These are phyloP conservation scores for Synergus itoensis DNA, from an alignment of 2,888 invertebrate genomes.

Conservation along the genomic window DNA sequence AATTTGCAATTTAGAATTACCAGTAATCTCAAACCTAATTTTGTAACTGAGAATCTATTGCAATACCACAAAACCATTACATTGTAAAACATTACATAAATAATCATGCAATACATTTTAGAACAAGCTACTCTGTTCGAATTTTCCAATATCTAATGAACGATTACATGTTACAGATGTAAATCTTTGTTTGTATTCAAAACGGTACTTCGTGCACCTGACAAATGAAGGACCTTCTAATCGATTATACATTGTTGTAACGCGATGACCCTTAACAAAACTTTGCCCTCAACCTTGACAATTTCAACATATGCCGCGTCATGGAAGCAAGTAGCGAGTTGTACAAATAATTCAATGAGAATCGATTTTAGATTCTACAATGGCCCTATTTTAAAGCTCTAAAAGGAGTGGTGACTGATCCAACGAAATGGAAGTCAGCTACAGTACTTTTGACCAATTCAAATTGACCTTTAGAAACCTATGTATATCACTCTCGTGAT, in stretches of 20 bases:
- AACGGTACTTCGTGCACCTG: slow-evolving; percentile 2
- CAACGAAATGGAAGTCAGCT: not conserved
- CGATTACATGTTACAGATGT: not conserved
- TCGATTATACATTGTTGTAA: not conserved
- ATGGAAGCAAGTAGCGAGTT: not conserved
- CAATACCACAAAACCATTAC: not conserved
- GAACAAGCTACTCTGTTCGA: not conserved
- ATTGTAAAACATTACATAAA: not conserved
- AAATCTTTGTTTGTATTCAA: not conserved
- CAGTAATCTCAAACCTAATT: not conserved
- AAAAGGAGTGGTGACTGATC: slow-evolving; percentile 26
- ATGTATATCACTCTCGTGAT: not conserved
- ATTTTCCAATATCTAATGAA: not conserved
- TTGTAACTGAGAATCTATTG: not conserved
- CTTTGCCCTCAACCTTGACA: slow-evolving; percentile 2
- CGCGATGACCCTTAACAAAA: not conserved
- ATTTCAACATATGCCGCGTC: slow-evolving; percentile 28
- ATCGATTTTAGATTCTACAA: not conserved
- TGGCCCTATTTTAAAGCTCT: not conserved
- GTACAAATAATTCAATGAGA: not conserved
- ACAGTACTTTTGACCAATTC: not conserved
- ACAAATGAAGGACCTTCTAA: not conserved
- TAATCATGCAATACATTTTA: not conserved
- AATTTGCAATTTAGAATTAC: not conserved
- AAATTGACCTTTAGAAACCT: not conserved